These are phyloP conservation scores for Vicugna pacos DNA, from an alignment of 2,113 vertebrate species.

Conservation along the genomic window DNA sequence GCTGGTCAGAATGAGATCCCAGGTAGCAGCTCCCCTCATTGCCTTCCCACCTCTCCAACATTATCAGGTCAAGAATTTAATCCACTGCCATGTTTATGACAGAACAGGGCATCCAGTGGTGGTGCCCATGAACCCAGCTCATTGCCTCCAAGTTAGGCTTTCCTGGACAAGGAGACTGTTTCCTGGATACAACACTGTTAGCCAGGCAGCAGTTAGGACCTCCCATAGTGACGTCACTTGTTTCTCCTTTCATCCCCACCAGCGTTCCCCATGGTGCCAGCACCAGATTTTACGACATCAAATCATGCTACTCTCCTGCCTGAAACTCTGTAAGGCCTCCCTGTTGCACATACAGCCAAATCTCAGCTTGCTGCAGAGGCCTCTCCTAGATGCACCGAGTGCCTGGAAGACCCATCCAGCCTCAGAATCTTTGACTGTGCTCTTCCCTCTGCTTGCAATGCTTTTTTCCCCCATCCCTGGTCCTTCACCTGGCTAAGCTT, in stretches of 20 bases:
- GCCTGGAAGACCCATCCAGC: not conserved
- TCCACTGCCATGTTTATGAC: not conserved
- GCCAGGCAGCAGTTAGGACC: not conserved
- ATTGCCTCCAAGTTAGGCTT: not conserved
- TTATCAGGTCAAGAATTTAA: not conserved
- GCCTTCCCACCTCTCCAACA: not conserved
- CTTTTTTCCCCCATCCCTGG: rapidly evolving
- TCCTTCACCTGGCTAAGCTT: not conserved
- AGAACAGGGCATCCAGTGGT: not conserved
- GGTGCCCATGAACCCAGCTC: not conserved
- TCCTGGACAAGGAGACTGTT: not conserved
- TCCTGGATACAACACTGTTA: not conserved
- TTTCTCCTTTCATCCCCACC: not conserved
- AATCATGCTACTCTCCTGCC: not conserved
- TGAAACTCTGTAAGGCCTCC: not conserved
- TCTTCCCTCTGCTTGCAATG: not conserved
- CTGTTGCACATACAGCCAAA: not conserved
- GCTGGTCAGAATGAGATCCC: not conserved
- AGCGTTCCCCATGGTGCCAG: too few relatives aligned
- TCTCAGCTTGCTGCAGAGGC: not conserved
- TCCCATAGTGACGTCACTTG: not conserved
- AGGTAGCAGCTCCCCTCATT: not conserved
- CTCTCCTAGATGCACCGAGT: not conserved
- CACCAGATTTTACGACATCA: not conserved
- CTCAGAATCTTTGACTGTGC: not conserved